phyloP scores from a whole-genome alignment of 1,140 invertebrate genomes.

The Pantala flavescens region DNA sequence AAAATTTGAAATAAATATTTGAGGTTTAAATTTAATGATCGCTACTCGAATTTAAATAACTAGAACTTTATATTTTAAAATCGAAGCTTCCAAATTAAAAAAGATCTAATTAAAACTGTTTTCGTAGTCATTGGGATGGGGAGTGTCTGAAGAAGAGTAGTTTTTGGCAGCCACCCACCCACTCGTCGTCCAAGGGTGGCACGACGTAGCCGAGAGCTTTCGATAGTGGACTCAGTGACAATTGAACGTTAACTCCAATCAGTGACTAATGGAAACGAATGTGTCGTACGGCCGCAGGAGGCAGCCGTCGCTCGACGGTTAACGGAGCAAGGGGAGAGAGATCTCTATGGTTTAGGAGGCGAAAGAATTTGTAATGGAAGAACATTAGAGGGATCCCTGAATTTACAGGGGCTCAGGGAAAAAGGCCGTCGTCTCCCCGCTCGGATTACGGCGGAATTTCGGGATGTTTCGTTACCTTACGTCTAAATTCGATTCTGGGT shows the following conservation, averaged over 20 bases:
- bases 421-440: not conserved
- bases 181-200: not conserved
- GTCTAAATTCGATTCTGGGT: too few species aligned
- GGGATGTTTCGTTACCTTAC: not conserved
- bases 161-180: too few species aligned
- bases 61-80: too few species aligned
- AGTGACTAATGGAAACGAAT: not conserved
- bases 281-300: not conserved
- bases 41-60: too few species aligned
- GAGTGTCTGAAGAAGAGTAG: too few species aligned
- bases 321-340: not conserved
- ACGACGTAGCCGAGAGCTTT: not conserved
- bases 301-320: not conserved
- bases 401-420: not conserved
- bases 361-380: not conserved
- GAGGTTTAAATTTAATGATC: too few species aligned
- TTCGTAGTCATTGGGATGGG: too few species aligned
- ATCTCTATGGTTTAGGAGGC: not conserved
- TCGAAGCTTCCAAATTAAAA: too few species aligned
- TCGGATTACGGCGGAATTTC: not conserved
- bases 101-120: too few species aligned
- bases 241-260: slow-evolving; percentile 1
- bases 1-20: too few species aligned
- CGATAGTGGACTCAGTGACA: slow-evolving; percentile 1
- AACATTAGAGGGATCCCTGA: not conserved